Evolutionary conservation across 2,888 invertebrate species (phyloP), one percentile per base, ranked within the genome.

Genomic region (Megamerina dolium): DNA sequence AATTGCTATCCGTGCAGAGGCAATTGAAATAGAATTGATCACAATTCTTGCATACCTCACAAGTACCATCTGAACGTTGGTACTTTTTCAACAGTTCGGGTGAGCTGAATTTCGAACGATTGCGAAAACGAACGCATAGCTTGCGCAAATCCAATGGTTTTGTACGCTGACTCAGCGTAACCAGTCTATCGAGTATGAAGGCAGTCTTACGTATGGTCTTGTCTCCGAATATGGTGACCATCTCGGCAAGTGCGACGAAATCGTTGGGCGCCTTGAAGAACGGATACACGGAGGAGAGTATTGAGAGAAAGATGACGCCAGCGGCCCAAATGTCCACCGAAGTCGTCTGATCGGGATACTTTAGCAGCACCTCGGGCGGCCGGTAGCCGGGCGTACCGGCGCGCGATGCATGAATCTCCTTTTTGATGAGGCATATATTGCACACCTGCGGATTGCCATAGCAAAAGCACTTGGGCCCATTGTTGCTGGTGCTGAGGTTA

Each of bases 331-430:
- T 77, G 73, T 93, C 93, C 53, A 93, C 86, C 48, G 86, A 87
- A 58, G 87, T 83, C 23, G 84, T 82, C 74, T 93, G 93, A 48
- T 79, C 74, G n/a, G 79, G 74, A 66, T 80, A 81, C 71, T 88
- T 88, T 21, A 92, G 74, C 53, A 88, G 70, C 56, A 88, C 87
- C 74, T 89, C 92, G 1, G 91, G 91, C 41, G 92, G 87, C 20
- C 92, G 77, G 70, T 87, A 92, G 26, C 92, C 92, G 40, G 90
- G 89, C 33, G 92, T 92, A 49, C 92, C 92, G 41, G 91, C 91
- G 57, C 91, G 75, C 4, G 87, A 80, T 6, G 89, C 90, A 38
- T 79, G 75, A 54, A 85, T 80, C 37, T 77, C 74, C 50, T 78
- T 78, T 57, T 81, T 78, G 30, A 75, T 69, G 37, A 79, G 63